These are phyloP conservation scores for Lobophora halterata DNA, from an alignment of 2,888 invertebrate genomes.

Conservation along the genomic window DNA sequence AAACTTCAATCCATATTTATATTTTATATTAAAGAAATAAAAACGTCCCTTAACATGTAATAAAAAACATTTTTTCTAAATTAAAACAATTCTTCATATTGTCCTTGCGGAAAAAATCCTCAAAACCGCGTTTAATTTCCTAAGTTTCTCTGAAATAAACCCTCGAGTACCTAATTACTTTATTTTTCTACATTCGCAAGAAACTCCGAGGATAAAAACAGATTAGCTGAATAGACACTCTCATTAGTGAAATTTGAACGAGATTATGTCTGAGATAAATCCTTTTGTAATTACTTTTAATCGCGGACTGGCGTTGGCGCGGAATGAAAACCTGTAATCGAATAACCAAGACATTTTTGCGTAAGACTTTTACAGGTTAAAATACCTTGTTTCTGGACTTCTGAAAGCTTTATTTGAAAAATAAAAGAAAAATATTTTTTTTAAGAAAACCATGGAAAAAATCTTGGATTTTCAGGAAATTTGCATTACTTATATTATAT, in stretches of 20 bases:
- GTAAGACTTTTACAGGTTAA: too few relatives aligned
- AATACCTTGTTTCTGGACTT: too few relatives aligned
- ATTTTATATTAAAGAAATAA: too few relatives aligned
- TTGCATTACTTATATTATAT: too few relatives aligned
- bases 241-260: conserved; percentile 30
- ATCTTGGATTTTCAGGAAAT: too few relatives aligned
- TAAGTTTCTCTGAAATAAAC: conserved; percentile 3
- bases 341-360: conserved; percentile 10
- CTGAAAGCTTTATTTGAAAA: too few relatives aligned
- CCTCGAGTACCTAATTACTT: conserved; percentile 17
- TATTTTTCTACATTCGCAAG: conserved; percentile 29
- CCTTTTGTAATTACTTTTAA: conserved; percentile 30
- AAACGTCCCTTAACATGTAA: too few relatives aligned
- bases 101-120: background rate
- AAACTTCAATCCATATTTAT: too few relatives aligned
- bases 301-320: conserved; percentile 14
- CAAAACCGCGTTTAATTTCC: conserved; percentile 19
- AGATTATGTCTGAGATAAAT: conserved; percentile 28
- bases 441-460: too few relatives aligned
- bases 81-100: too few relatives aligned
- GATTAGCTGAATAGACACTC: conserved; percentile 29
- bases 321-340: conserved; percentile 24
- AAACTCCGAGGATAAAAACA: conserved; percentile 27
- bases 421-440: too few relatives aligned
- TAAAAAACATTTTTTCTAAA: too few relatives aligned